A percentile compares a stretch with the other conserved stretches of the same genome.
Evolutionary conservation across 2,113 vertebrate species (phyloP).

Genomic region (Sinocyclocheilus maitianheensis): DNA sequence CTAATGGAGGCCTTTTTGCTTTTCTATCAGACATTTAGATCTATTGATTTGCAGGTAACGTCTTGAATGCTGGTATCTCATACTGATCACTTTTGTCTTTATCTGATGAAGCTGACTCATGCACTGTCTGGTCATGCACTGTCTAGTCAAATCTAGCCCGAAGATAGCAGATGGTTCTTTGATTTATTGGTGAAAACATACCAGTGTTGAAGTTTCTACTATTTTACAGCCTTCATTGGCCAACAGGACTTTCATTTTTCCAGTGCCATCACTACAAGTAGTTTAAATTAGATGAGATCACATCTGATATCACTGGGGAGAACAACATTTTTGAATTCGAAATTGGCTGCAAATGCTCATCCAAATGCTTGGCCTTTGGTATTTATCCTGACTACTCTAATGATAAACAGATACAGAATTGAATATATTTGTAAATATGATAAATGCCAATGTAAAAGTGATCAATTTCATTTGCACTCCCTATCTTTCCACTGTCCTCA

Average conservation of each 20-base stretch:
- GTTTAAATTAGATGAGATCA: not conserved
- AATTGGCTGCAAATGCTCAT: not conserved
- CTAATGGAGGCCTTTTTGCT: not conserved
- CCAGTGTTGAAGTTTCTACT: not conserved
- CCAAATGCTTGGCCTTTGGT: not conserved
- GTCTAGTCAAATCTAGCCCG: not conserved
- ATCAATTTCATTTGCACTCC: not conserved
- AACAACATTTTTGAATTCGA: not conserved
- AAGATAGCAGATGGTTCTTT: not conserved
- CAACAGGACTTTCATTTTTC: not conserved
- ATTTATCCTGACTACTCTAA: too few species aligned
- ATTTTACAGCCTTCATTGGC: not conserved
- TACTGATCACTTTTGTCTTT: not conserved
- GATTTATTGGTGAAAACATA: not conserved
- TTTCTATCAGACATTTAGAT: not conserved
- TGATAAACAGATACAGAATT: not conserved
- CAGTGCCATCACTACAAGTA: not conserved
- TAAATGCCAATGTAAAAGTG: not conserved
- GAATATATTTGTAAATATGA: not conserved
- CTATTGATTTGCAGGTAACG: not conserved
- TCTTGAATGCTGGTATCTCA: not conserved
- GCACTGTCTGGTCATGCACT: not conserved
- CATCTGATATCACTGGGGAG: not conserved
- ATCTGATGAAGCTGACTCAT: conserved; percentile 7
- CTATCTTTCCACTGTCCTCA: not conserved